Conservation (phyloP, 2,888 invertebrate genomes). For the Monochamus alternatus region DNA sequence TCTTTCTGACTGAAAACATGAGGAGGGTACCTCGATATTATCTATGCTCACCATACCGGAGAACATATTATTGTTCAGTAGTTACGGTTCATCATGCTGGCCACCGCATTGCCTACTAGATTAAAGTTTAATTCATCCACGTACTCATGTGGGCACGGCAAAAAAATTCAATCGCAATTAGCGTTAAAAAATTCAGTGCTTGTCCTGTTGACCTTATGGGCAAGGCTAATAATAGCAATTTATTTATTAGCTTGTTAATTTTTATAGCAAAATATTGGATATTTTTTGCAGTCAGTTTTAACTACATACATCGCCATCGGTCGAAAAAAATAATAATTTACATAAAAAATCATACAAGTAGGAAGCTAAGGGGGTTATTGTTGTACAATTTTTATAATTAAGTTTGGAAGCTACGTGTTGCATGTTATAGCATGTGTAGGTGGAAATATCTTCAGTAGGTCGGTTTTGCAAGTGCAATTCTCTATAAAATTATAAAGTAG, state of each 20-base stretch:
- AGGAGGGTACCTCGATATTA: constrained; percentile 16
- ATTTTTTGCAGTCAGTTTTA: too few relatives aligned
- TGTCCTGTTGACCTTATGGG: constrained; percentile 17
- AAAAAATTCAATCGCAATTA: constrained; percentile 24
- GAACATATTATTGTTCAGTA: constrained; percentile 21
- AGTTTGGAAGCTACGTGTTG: too few relatives aligned
- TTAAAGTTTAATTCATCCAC: constrained; percentile 29
- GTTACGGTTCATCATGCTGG: constrained; percentile 9
- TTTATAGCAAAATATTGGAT: not conserved
- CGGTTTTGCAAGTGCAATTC: too few relatives aligned
- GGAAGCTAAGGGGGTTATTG: too few relatives aligned
- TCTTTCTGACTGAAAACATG: constrained; percentile 9
- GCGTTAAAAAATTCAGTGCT: constrained; percentile 5
- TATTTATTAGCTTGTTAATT: not conserved
- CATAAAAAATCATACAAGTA: too few relatives aligned
- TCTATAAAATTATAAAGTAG: too few relatives aligned
- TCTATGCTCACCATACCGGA: constrained; percentile 7
- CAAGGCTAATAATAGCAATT: constrained; percentile 1
- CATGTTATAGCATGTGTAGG: too few relatives aligned
- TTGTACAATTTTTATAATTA: too few relatives aligned
- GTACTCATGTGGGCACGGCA: constrained; percentile 16
- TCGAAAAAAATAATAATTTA: too few relatives aligned
- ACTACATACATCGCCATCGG: too few relatives aligned
- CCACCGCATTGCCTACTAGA: constrained; percentile 17
- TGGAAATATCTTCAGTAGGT: too few relatives aligned